Percentiles rank a stretch among this genome's conserved stretches.
phyloP scores from a whole-genome alignment of 2,888 invertebrate species.

The Dascillus cervinus region DNA sequence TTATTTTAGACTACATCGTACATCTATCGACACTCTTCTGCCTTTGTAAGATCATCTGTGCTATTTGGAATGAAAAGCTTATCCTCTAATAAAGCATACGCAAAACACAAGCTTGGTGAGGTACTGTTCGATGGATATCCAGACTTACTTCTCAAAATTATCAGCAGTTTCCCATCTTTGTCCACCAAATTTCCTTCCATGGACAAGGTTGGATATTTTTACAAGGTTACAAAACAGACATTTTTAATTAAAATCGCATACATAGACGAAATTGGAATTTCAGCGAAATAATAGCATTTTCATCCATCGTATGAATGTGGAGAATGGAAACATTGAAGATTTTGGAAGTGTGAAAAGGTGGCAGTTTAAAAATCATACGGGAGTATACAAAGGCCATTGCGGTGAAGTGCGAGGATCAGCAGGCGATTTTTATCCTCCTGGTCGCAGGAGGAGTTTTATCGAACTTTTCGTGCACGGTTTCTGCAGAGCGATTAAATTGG shows the following conservation, averaged over 20 bases:
- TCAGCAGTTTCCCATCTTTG: constrained; percentile 51
- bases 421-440: constrained; percentile 71
- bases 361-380: constrained; percentile 57
- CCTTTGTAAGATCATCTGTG: too few species aligned
- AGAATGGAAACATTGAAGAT: constrained; percentile 58
- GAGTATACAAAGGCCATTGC: constrained; percentile 48
- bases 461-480: constrained; percentile 65
- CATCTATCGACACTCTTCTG: too few species aligned
- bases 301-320: constrained; percentile 71
- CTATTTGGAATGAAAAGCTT: too few species aligned
- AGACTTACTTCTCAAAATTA: constrained; percentile 62
- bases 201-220: constrained; percentile 84
- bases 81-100: too few species aligned
- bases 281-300: constrained; percentile 67
- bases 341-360: constrained; percentile 69
- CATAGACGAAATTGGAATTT: too few species aligned
- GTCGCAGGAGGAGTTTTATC: constrained; percentile 49
- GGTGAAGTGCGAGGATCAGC: constrained; percentile 61
- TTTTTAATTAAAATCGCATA: too few species aligned
- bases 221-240: too few species aligned
- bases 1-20: too few species aligned
- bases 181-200: constrained; percentile 45
- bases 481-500: constrained; percentile 60
- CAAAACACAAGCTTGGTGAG: too few species aligned
- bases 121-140: constrained; percentile 74